phyloP scores from a whole-genome alignment of 2,888 invertebrate species.

The Netelia virgata region DNA sequence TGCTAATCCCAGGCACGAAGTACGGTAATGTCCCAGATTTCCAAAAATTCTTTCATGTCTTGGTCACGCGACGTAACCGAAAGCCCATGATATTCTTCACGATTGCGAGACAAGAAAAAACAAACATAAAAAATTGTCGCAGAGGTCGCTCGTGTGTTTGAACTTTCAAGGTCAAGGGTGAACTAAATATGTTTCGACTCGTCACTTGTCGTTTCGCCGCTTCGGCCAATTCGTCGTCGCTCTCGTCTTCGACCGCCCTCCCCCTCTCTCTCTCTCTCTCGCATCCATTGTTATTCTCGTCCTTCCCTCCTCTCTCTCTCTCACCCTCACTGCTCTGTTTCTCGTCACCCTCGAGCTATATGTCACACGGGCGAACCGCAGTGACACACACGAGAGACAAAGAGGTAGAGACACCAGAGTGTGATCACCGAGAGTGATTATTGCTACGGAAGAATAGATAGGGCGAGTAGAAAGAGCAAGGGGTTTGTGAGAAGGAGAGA shows the following conservation, averaged over 20 bases:
- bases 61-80: background rate
- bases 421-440: conserved; percentile 37
- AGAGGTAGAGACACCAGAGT: conserved; percentile 21
- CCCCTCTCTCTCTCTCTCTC: background rate
- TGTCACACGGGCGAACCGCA: background rate
- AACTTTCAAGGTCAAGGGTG: conserved; percentile 56
- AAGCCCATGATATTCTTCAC: background rate
- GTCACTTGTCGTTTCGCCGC: background rate
- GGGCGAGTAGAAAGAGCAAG: background rate
- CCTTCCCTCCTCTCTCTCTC: conserved; percentile 12
- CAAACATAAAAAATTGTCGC: background rate
- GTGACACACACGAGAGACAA: background rate
- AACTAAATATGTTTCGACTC: conserved; percentile 15
- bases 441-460: conserved; percentile 14
- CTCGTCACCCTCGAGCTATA: conserved; percentile 1
- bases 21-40: background rate
- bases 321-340: conserved; percentile 2
- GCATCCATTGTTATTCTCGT: conserved; percentile 49
- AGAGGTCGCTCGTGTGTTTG: background rate
- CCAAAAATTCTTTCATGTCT: background rate
- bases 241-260: background rate
- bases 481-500: background rate
- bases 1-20: background rate
- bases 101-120: background rate
- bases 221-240: no score